Base-by-base conservation (phyloP, 2,797 vertebrate species). In the Menidia menidia region DNA sequence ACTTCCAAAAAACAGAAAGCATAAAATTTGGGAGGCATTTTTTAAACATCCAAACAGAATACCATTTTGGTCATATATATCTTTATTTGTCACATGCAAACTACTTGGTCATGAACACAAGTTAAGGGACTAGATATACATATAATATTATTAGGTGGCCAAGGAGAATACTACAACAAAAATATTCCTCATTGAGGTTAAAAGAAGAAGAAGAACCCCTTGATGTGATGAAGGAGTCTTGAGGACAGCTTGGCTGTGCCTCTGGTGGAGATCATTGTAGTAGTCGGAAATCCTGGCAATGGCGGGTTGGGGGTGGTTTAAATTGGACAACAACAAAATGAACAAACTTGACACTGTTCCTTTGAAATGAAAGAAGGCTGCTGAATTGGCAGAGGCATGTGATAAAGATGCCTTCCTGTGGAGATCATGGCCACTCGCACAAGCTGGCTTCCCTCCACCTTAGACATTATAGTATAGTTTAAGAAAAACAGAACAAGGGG, bases 291-390 rank as follows among this genome's bases (percentile, higher is more conserved):
- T 51, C 48, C 25, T 51, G 48, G 48, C 48, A 25, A 0, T 51
- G 18, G 12, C 18, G 5, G 12, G 19, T 11, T 25, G 10, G 19
- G 48, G 11, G 48, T 51, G 48, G 19, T 51, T 51, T 51, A 51
- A 25, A 25, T 25, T 5, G 18, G 19, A 13, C 25, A 51, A 51
- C 18, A 19, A 51, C 48, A 51, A 50, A 19, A 12, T 50, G 47
- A 4, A 11, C n/a, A 50, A 8, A 50, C 18, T 25, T 50, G 33
- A 11, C 11, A 42, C 16, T 55, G 16, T 35, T 52, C 15, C 31
- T 61, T 56, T 4, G 11, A 43, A 59, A 39, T 70, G 25, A 65
- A 69, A 51, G 1, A 65, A 32, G 11, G 31, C 51, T 52, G 14
- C 33, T 72, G 19, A 47, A 16, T 3, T 3, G 0, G 6, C 12